Percentiles rank a stretch among this genome's conserved stretches.
Conservation (phyloP, 2,888 invertebrate genomes). For the Blastobasis adustella region DNA sequence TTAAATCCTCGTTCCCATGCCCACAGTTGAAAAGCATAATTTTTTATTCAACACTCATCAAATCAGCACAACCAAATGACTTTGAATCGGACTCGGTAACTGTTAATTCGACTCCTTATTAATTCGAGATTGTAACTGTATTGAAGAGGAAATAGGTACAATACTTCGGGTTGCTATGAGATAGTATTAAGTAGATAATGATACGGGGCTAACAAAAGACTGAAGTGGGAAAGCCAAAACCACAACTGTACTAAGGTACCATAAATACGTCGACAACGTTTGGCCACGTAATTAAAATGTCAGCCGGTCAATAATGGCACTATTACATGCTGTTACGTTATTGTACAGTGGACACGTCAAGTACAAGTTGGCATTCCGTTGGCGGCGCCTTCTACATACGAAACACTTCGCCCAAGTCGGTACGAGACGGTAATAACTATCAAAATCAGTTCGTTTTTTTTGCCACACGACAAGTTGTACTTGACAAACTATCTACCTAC, state of each 20-base stretch:
- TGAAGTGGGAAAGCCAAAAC: slow-evolving; percentile 1
- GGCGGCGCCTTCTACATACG: no score
- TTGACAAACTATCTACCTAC: no score
- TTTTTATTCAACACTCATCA: slow-evolving; percentile 7
- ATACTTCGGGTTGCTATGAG: slow-evolving; percentile 14
- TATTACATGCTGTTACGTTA: no score
- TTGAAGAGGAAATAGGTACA: slow-evolving; percentile 14
- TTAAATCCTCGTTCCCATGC: slow-evolving; percentile 4
- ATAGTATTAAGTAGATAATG: not conserved
- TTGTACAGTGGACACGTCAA: no score
- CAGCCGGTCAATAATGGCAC: slow-evolving; percentile 1
- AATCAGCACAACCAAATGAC: slow-evolving; percentile 7
- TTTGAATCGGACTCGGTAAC: slow-evolving; percentile 11
- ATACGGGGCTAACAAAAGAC: slow-evolving; percentile 4
- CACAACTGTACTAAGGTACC: not conserved
- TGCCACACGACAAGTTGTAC: no score
- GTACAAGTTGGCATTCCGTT: no score
- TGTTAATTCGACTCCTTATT: slow-evolving; percentile 12
- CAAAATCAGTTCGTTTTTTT: no score
- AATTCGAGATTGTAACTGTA: slow-evolving; percentile 18
- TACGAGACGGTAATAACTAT: no score
- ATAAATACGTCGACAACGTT: slow-evolving; percentile 7
- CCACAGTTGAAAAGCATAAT: slow-evolving; percentile 1
- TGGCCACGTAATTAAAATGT: slow-evolving; percentile 14
- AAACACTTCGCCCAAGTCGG: no score